A percentile compares a stretch with the other conserved stretches of the same genome.
Evolutionary conservation across 2,888 invertebrate species (phyloP).

Genomic region (Leptopilina drosophilae): DNA sequence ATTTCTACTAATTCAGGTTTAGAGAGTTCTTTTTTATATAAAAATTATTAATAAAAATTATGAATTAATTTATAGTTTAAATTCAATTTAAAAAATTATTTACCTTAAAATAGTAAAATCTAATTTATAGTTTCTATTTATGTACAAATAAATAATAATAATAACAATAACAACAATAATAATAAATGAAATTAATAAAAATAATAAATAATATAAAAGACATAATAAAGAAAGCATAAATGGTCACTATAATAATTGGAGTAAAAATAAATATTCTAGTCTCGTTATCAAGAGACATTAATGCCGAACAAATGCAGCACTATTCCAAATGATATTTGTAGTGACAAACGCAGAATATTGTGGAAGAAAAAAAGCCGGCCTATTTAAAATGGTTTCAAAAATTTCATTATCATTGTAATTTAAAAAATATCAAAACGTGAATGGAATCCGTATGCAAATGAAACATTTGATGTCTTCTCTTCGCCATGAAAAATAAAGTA

Average conservation of each 20-base stretch:
- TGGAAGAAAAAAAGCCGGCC: conserved; percentile 17
- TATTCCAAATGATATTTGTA: not conserved
- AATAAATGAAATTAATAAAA: too few species aligned
- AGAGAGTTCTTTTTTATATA: too few species aligned
- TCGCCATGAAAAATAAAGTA: not conserved
- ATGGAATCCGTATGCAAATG: not conserved
- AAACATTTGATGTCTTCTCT: not conserved
- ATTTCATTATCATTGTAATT: not conserved
- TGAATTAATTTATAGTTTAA: not conserved
- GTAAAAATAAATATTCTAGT: not conserved
- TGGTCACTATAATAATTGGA: too few species aligned
- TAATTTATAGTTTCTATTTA: too few species aligned
- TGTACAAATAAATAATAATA: too few species aligned
- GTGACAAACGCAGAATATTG: not conserved
- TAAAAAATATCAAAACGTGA: not conserved
- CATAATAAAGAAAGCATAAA: too few species aligned
- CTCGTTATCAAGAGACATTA: conserved; percentile 6
- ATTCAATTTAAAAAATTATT: too few species aligned
- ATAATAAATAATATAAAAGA: too few species aligned
- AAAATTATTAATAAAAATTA: too few species aligned
- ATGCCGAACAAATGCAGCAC: not conserved
- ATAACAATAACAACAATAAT: too few species aligned
- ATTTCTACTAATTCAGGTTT: too few species aligned
- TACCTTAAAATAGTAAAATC: too few species aligned
- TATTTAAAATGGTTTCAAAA: conserved; percentile 5